A percentile compares a stretch with the other conserved stretches of the same genome.
Conservation (phyloP, 2,113 vertebrate species). For the Chiloscyllium plagiosum region DNA sequence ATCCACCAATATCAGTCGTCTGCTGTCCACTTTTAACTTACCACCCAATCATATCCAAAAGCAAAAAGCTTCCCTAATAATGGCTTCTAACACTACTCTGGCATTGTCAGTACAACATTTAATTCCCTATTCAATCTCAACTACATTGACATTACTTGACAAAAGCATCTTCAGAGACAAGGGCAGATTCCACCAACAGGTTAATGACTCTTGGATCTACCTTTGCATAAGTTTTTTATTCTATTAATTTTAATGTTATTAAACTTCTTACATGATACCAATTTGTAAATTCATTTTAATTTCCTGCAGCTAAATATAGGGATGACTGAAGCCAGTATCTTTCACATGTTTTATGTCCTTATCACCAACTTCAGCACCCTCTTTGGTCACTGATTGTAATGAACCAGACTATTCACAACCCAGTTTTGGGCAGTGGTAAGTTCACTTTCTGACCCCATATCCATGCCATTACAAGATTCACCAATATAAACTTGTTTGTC, state of each 20-base stretch:
- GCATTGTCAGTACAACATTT: background rate
- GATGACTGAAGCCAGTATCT: background rate
- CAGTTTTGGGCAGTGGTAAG: background rate
- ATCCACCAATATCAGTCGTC: background rate
- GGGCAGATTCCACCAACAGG: background rate
- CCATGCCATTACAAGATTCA: background rate
- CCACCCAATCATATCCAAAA: background rate
- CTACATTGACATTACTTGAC: background rate
- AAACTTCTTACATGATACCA: background rate
- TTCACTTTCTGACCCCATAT: background rate
- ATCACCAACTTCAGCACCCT: background rate
- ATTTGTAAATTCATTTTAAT: background rate
- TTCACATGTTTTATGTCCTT: background rate
- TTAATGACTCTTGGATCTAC: background rate
- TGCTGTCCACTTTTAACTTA: background rate
- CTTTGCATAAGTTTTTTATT: too few species aligned
- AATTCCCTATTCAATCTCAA: background rate
- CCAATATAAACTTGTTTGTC: background rate
- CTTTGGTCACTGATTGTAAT: background rate
- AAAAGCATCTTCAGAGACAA: background rate
- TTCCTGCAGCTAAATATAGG: background rate
- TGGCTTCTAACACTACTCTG: background rate
- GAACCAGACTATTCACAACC: background rate
- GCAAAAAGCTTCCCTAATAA: background rate
- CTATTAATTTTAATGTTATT: background rate